A percentile compares a stretch with the other conserved stretches of the same genome.
phyloP scores from a whole-genome alignment of 2,888 invertebrate species.

The Lepidonotus clava region DNA sequence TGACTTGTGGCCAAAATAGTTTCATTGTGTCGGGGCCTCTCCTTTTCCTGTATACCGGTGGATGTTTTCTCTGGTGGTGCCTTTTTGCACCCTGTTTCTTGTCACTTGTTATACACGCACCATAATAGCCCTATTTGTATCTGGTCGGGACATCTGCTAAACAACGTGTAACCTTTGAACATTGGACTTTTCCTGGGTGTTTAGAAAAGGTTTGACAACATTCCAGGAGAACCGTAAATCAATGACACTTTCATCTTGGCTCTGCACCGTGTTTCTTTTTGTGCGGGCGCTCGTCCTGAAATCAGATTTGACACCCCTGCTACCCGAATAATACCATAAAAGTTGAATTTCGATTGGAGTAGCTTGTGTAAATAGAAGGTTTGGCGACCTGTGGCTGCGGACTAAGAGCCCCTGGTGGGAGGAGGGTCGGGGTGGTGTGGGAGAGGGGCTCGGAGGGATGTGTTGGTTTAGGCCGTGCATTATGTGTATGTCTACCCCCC shows the following conservation, averaged over 20 bases:
- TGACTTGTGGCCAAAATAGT: slow-evolving; percentile 10
- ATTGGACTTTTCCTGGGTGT: too few species aligned
- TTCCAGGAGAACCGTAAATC: too few species aligned
- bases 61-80: neutral
- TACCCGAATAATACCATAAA: neutral
- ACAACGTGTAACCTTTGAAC: neutral
- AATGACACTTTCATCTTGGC: neutral
- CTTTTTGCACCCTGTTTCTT: neutral
- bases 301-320: slow-evolving; percentile 4
- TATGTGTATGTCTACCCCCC: slow-evolving; percentile 34
- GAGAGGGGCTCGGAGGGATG: neutral
- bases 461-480: slow-evolving; percentile 21
- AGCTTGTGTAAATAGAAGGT: neutral
- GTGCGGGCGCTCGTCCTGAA: too few species aligned
- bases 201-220: too few species aligned
- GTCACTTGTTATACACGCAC: neutral
- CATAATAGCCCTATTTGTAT: neutral
- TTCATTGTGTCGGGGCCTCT: neutral
- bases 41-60: neutral
- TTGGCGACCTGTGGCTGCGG: neutral
- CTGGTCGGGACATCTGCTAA: neutral
- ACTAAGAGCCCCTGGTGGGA: neutral
- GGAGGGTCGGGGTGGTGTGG: neutral
- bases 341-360: neutral
- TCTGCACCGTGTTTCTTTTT: neutral